Conservation (phyloP, 2,113 vertebrate genomes). For the Zosterops pallidus region DNA sequence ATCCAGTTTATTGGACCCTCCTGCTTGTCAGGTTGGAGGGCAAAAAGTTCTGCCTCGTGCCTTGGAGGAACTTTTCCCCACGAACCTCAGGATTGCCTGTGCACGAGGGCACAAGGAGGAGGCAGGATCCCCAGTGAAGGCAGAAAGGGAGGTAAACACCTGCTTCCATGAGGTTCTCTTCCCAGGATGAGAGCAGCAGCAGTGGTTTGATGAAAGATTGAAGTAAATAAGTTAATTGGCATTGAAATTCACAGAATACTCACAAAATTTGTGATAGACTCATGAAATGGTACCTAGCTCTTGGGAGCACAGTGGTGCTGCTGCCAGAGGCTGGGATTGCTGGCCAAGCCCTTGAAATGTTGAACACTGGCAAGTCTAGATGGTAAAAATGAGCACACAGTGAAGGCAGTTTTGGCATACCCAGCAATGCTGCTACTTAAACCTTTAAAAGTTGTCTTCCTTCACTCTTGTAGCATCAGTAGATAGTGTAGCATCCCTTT, state of each 20-base stretch:
- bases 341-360: neutral
- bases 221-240: neutral
- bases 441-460: neutral
- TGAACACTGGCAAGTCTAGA: neutral
- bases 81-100: neutral
- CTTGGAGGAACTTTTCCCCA: neutral
- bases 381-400: neutral
- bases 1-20: neutral
- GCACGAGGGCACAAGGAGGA: accelerated
- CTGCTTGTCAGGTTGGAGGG: neutral
- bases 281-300: neutral
- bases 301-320: accelerated
- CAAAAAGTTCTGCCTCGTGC: neutral
- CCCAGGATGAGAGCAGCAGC: neutral
- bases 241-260: neutral
- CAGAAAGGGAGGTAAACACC: neutral
- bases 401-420: neutral
- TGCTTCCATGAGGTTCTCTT: neutral
- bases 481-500: neutral
- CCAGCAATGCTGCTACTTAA: neutral
- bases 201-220: neutral
- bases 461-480: neutral
- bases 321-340: neutral
- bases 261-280: accelerated
- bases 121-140: neutral